Evolutionary conservation across 2,888 invertebrate genomes (phyloP).

Genomic region (Aethes cnicana): DNA sequence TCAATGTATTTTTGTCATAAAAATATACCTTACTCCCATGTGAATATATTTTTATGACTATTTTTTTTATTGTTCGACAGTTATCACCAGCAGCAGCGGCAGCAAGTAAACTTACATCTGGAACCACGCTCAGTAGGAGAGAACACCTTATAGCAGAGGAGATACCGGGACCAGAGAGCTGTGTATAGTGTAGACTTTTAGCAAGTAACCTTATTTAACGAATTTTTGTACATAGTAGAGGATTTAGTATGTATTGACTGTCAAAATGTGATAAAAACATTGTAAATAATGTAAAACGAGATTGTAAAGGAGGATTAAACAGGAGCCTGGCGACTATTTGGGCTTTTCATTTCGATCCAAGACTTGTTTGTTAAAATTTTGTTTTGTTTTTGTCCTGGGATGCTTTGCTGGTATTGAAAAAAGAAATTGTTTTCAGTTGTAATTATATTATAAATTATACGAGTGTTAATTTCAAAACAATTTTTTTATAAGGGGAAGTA

Average conservation of each 20-base stretch:
- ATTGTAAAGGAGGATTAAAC: constrained; percentile 41
- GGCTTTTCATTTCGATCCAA: constrained; percentile 6
- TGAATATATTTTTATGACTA: background rate
- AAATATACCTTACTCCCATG: constrained; percentile 3
- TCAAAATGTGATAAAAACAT: constrained; percentile 66
- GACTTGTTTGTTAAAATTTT: background rate
- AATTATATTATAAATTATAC: no score
- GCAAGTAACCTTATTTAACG: constrained; percentile 39
- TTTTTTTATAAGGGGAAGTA: no score
- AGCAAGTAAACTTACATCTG: constrained; percentile 55
- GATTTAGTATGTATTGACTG: constrained; percentile 60
- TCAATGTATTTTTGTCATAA: no score
- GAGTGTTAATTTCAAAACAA: no score
- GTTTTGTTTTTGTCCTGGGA: no score
- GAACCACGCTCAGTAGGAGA: constrained; percentile 66
- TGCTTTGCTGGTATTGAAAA: no score
- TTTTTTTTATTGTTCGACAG: constrained; percentile 43
- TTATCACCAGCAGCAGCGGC: constrained; percentile 56
- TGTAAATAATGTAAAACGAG: constrained; percentile 59
- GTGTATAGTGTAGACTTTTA: constrained; percentile 60
- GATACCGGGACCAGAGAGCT: constrained; percentile 77
- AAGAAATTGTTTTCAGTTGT: no score
- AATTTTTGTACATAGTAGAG: constrained; percentile 56
- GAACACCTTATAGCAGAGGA: constrained; percentile 77
- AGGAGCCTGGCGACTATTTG: constrained; percentile 44